Evolutionary conservation across 1,140 invertebrate species (phyloP), one percentile per base, ranked within the genome.

Genomic region (Adoxophyes honmai): DNA sequence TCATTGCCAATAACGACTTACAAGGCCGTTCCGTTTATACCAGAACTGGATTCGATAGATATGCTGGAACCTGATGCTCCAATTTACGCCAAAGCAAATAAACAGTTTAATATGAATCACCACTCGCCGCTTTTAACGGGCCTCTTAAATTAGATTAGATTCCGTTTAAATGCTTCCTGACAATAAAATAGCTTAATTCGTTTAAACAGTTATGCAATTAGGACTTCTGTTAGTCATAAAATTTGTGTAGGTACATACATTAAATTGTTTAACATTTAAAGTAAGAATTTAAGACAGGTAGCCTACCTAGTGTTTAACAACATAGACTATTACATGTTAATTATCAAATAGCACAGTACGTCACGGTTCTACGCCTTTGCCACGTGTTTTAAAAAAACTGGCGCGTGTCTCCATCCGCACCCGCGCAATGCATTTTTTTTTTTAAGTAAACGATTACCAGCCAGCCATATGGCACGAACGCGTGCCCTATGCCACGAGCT

Each of bases 381-480:
- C 42, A 48, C 42, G 42, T 48, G 42, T 21, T 48, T 36, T 10
- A 62, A 59, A 66, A 73, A 73, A 69, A 75, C 44, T 18, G 74
- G 59, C 80, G 73, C 78, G 80, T 76, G 80, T 53, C 21, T 48
- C 42, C 42, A 58, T 64, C 38, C n/a, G 18, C 34, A 58, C 65
- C 38, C n/a, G 18, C 34, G 36, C 37, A 18, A 59, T 62, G 62
- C 62, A 55, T 70, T 71, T 71, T 71, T 64, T 58, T 64, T 58
- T 35, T 57, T 58, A 59, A 68, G 61, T 61, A 57, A 37, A 42
- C 54, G 59, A 37, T 57, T 53, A 56, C 34, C 69, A 71, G 73
- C 72, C 72, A 44, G 59, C 70, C 78, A 78, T 77, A 78, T 77
- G 72, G 65, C 68, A 70, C 69, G 48, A 44, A 64, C 73, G 71